Base-by-base conservation (phyloP, 2,797 vertebrate species). In the Tympanoctomys barrerae region DNA sequence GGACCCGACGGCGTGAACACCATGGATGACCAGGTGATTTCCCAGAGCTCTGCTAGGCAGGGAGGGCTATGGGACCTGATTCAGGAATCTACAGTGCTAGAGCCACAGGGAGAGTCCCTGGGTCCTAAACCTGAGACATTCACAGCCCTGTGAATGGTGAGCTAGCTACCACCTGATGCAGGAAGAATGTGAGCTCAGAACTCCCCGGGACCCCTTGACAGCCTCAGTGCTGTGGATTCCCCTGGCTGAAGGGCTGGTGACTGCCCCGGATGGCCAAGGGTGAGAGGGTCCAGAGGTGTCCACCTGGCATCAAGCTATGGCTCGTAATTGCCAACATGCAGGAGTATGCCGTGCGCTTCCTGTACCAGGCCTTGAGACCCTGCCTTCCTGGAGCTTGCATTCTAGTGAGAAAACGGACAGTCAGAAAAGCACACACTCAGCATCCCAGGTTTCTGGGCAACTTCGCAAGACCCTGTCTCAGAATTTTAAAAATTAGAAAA, bases 1-100 rank as follows among this genome's bases (percentile, higher is more conserved):
- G 99, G 99, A n/a, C 98, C 99, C 0, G 99, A 99, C 0, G 99
- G 99, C 19, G 99, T 99, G 26, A 99, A 99, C 98, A 99, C 99
- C 96, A 99, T 99, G 99, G 99, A 99, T 0, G 99, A 99, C 97
- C 99, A 99, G 99, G 99, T 99, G 98, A 3, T 78, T 71, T 6
- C 73, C 0, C 0, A 1, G 2, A 46, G 6, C 39, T 33, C 42
- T 1, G 0, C 21, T 10, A 79, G 8, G 79, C 33, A 22, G 0
- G 75, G 19, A 26, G 0, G 75, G 14, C 24, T 1, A 2, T 5
- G 46, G 59, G 71, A 14, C 61, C 21, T 22, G 59, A 12, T 42
- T 42, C 2, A 0, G 75, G 36, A 39, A 22, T 4, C 71, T 13
- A 8, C 9, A 11, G 0, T 31, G 24, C 42, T 13, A 9, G 78